Evolutionary conservation across 92 coral and sea anemone species (phyloP).

Genomic region (Palythoa heliodiscus): DNA sequence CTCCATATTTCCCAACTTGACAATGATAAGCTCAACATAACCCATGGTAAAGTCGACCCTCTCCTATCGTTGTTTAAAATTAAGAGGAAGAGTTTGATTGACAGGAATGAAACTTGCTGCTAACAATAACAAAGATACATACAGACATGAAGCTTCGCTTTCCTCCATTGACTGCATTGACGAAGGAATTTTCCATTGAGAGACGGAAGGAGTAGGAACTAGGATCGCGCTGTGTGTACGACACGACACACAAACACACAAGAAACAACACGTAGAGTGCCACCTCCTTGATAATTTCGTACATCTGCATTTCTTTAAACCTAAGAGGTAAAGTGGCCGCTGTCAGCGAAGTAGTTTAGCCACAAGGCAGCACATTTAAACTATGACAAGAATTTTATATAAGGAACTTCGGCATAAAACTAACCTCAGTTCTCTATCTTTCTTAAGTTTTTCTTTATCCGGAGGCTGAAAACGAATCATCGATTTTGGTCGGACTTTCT

Average conservation of each 20-base stretch:
- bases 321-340: conserved; percentile 45
- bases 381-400: background rate
- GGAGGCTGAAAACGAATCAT: conserved; percentile 87
- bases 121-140: conserved; percentile 3
- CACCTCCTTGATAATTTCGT: conserved; percentile 86
- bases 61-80: too few species aligned
- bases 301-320: conserved; percentile 92
- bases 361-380: background rate
- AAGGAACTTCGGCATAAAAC: too few species aligned
- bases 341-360: background rate
- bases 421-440: conserved; percentile 83
- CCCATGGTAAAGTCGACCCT: too few species aligned
- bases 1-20: too few species aligned
- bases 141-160: conserved; percentile 75
- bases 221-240: conserved; percentile 91
- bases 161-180: conserved; percentile 72
- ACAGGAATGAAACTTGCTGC: background rate
- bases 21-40: too few species aligned
- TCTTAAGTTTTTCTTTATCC: conserved; percentile 69
- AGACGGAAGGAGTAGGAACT: conserved; percentile 70
- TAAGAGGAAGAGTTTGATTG: background rate
- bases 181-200: conserved; percentile 78
- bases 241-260: conserved; percentile 82
- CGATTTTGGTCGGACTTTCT: conserved; percentile 63
- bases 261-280: conserved; percentile 80